A percentile compares a stretch with the other conserved stretches of the same genome.
Conservation (phyloP, 1,140 invertebrate genomes). For the Lepidotrigona ventralis region DNA sequence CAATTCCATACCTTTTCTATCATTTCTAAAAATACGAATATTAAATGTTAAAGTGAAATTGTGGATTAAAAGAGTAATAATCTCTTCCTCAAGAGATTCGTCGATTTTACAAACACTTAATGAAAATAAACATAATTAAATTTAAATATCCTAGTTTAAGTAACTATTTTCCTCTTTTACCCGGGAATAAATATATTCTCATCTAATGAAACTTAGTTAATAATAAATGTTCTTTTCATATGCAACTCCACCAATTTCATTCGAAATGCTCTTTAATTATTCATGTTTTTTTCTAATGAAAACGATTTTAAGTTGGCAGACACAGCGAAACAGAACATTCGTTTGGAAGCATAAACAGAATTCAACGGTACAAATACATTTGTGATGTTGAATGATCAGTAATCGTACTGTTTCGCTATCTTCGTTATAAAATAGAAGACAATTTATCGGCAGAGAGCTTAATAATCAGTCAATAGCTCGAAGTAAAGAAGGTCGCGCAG, state of each 20-base stretch:
- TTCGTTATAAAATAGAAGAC: conserved; percentile 65
- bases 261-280: conserved; percentile 15
- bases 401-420: conserved; percentile 57
- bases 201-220: conserved; percentile 18
- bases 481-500: conserved; percentile 43
- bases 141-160: conserved; percentile 16
- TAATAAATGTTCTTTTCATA: conserved; percentile 5
- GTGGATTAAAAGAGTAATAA: neutral
- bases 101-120: conserved; percentile 3
- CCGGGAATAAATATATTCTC: conserved; percentile 37
- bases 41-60: neutral
- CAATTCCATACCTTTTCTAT: neutral
- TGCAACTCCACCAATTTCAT: conserved; percentile 12
- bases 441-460: conserved; percentile 61
- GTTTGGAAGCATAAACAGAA: conserved; percentile 56
- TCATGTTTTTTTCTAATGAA: conserved; percentile 2
- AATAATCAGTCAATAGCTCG: conserved; percentile 56
- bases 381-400: conserved; percentile 36
- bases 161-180: conserved; percentile 54
- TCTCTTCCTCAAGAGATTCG: neutral
- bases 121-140: neutral
- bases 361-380: conserved; percentile 24
- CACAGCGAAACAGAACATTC: conserved; percentile 62
- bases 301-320: conserved; percentile 39
- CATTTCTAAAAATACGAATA: neutral